Evolutionary conservation across 1,140 invertebrate species (phyloP).

Genomic region (Telenomus remus): DNA sequence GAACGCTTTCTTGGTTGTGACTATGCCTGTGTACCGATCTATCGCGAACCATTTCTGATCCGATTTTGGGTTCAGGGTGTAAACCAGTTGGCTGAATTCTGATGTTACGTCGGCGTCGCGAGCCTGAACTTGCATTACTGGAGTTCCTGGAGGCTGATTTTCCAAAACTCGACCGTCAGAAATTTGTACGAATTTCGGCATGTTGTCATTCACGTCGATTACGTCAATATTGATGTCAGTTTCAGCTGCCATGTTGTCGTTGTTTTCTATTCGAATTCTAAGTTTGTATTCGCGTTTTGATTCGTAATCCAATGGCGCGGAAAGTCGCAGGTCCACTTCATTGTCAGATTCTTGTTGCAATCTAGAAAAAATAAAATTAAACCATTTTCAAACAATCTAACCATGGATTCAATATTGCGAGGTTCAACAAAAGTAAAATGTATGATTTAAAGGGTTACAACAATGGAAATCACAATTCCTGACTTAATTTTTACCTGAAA

Average conservation of each 20-base stretch:
- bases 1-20: slow-evolving; percentile 85
- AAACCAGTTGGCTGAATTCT: slow-evolving; percentile 81
- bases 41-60: slow-evolving; percentile 75
- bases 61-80: slow-evolving; percentile 26
- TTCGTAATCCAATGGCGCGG: slow-evolving; percentile 87
- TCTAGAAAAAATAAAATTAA: slow-evolving; percentile 6
- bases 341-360: slow-evolving; percentile 73
- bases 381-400: neutral
- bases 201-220: slow-evolving; percentile 91
- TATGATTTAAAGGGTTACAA: no score
- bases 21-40: slow-evolving; percentile 87
- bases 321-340: slow-evolving; percentile 84
- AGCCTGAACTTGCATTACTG: slow-evolving; percentile 90
- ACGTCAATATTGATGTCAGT: slow-evolving; percentile 85
- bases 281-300: slow-evolving; percentile 87
- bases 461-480: no score
- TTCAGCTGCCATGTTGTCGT: slow-evolving; percentile 85
- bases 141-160: slow-evolving; percentile 86
- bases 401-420: no score
- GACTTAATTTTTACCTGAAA: no score
- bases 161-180: slow-evolving; percentile 84
- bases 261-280: slow-evolving; percentile 88
- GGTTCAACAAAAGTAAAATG: no score
- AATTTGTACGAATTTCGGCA: slow-evolving; percentile 83
- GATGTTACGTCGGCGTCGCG: slow-evolving; percentile 90